These are phyloP conservation scores for Pogona vitticeps DNA, from an alignment of 2,113 vertebrate species.

Conservation along the genomic window DNA sequence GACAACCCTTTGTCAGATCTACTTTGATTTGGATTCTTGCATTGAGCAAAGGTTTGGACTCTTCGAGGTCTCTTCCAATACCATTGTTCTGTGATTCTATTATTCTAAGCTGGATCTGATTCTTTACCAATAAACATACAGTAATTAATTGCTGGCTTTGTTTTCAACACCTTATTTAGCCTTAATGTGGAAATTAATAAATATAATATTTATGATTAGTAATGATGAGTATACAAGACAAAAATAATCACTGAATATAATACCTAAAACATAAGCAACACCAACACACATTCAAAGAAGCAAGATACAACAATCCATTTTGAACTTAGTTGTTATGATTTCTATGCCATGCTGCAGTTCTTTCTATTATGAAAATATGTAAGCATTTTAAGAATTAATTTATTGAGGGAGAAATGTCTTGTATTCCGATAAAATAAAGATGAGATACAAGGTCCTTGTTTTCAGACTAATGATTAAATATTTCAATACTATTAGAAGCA, in stretches of 20 bases:
- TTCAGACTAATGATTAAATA: neutral
- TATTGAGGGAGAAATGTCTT: neutral
- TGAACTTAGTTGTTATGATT: conserved; percentile 4
- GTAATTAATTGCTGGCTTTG: neutral
- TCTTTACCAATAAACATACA: neutral
- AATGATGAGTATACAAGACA: too few species aligned
- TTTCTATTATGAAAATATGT: neutral
- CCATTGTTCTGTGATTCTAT: too few species aligned
- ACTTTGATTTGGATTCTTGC: too few species aligned
- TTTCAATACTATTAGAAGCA: neutral
- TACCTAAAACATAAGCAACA: too few species aligned
- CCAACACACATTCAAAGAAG: too few species aligned
- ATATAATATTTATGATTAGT: too few species aligned
- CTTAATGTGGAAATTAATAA: conserved; percentile 34
- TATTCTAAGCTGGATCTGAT: too few species aligned
- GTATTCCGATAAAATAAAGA: neutral
- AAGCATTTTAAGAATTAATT: neutral
- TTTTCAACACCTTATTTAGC: neutral
- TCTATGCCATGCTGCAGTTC: neutral
- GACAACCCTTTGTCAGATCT: too few species aligned
- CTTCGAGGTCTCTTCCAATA: too few species aligned
- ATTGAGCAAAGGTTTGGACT: too few species aligned
- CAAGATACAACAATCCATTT: neutral
- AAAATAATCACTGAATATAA: too few species aligned
- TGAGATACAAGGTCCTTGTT: neutral